These are phyloP conservation scores for Bruchidius siliquastri DNA, from an alignment of 2,888 invertebrate genomes.

Conservation along the genomic window DNA sequence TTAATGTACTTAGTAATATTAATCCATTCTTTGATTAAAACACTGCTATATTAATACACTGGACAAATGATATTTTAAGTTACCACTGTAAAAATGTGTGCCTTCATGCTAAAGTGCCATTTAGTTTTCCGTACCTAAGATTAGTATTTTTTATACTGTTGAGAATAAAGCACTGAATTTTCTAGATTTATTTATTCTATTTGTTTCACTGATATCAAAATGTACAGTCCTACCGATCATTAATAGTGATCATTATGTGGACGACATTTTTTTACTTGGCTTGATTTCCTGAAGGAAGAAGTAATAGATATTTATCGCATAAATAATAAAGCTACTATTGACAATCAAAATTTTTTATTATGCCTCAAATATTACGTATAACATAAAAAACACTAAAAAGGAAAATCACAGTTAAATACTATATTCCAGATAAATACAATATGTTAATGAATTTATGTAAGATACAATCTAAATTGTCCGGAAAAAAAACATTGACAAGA, in stretches of 20 bases:
- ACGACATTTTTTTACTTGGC: too few species aligned
- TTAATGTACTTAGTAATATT: not conserved
- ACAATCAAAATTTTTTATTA: not conserved
- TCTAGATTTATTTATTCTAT: not conserved
- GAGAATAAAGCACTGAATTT: not conserved
- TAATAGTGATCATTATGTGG: too few species aligned
- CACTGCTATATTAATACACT: too few species aligned
- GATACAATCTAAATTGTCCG: not conserved
- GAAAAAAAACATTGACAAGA: not conserved
- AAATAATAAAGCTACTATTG: not conserved
- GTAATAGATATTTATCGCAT: too few species aligned
- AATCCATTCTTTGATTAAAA: not conserved
- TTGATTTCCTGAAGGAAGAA: too few species aligned
- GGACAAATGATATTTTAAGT: not conserved
- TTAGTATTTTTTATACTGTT: not conserved
- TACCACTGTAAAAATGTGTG: not conserved
- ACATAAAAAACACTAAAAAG: not conserved
- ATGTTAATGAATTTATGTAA: not conserved
- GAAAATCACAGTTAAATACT: slow-evolving; percentile 25
- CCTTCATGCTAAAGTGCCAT: not conserved
- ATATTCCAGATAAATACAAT: slow-evolving; percentile 5
- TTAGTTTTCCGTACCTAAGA: not conserved
- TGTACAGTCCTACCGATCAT: too few species aligned
- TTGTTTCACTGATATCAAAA: too few species aligned
- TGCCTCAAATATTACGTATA: not conserved